Evolutionary conservation across 2,113 vertebrate species (phyloP).

Genomic region (Symphodus melops): DNA sequence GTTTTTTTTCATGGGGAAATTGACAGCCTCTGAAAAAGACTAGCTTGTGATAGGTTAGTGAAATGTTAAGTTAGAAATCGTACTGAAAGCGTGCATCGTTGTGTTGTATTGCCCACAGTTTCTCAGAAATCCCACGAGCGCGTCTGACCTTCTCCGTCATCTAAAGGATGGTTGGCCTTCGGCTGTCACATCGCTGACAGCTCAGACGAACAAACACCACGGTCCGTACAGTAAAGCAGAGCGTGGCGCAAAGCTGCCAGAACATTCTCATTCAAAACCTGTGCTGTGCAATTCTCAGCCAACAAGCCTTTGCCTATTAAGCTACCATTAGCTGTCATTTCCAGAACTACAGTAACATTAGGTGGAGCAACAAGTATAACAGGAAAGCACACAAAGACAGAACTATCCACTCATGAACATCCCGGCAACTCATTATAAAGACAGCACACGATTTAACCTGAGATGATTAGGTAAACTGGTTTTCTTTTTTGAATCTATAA

Average conservation of each 20-base stretch:
- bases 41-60: too few relatives aligned
- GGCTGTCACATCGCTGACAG: not conserved
- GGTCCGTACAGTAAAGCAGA: not conserved
- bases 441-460: not conserved
- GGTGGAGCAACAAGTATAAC: constrained; percentile 7
- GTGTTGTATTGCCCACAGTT: not conserved
- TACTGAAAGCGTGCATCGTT: not conserved
- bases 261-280: constrained; percentile 20
- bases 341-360: constrained; percentile 1
- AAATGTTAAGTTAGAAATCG: too few relatives aligned
- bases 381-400: not conserved
- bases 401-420: not conserved
- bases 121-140: not conserved
- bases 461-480: not conserved
- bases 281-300: constrained; percentile 21
- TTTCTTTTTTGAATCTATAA: too few relatives aligned
- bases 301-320: not conserved
- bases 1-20: not conserved
- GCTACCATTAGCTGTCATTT: not conserved
- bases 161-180: constrained; percentile 6
- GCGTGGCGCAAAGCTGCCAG: not conserved
- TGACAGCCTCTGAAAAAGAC: too few relatives aligned
- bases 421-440: not conserved
- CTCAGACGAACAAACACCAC: not conserved
- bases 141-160: constrained; percentile 2